Conservation (phyloP, 2,797 vertebrate species). For the Apodemus agrarius region DNA sequence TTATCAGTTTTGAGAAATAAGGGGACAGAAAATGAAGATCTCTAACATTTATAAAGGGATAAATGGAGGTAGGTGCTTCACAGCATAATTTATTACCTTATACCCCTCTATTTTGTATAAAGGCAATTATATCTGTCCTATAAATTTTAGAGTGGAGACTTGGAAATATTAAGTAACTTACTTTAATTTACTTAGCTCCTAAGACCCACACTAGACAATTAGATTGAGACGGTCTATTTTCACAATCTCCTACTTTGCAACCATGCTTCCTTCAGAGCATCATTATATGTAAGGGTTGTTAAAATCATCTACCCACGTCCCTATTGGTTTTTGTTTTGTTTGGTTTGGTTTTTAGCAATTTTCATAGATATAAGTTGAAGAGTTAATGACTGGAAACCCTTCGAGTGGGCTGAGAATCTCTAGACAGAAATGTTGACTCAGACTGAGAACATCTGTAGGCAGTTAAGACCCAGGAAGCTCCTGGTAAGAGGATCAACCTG, state of each 20-base stretch:
- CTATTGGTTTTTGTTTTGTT: background rate
- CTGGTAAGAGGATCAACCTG: background rate
- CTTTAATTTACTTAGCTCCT: background rate
- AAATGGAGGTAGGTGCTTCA: background rate
- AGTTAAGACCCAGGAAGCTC: background rate
- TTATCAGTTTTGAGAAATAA: slow-evolving; percentile 54
- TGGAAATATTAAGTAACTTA: slow-evolving; percentile 16
- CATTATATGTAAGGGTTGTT: background rate
- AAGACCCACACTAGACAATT: background rate
- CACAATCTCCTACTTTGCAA: background rate
- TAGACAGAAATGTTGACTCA: background rate
- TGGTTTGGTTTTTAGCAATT: background rate
- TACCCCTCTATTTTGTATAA: background rate
- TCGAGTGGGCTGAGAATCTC: background rate
- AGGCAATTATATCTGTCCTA: background rate
- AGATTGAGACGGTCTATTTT: background rate
- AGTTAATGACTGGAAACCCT: background rate
- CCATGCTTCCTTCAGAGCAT: background rate
- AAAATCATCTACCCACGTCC: background rate
- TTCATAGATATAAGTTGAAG: background rate
- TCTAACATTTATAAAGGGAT: slow-evolving; percentile 51
- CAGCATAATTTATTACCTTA: background rate
- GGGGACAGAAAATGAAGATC: slow-evolving; percentile 32
- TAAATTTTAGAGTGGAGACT: slow-evolving; percentile 1
- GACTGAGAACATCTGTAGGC: background rate